Conservation (phyloP, 2,888 invertebrate genomes). For the Acronicta psi region DNA sequence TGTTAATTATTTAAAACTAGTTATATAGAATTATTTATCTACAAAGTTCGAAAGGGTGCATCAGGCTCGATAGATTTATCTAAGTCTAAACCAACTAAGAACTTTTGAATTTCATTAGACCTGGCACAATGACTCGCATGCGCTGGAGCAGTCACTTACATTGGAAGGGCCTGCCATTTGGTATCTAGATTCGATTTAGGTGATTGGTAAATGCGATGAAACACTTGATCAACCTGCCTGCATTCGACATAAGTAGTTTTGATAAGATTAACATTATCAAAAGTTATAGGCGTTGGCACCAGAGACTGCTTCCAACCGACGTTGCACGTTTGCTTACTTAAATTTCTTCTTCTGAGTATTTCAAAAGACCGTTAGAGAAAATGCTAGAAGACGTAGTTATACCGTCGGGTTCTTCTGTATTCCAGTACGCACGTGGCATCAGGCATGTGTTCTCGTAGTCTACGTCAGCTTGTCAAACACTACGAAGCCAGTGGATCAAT, state of each 20-base stretch:
- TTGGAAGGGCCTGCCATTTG: slow-evolving; percentile 4
- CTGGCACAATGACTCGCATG: slow-evolving; percentile 54
- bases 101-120: slow-evolving; percentile 60
- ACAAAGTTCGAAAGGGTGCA: slow-evolving; percentile 81
- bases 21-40: slow-evolving; percentile 83
- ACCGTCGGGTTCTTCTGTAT: slow-evolving; percentile 14
- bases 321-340: slow-evolving; percentile 1
- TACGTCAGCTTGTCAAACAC: slow-evolving; percentile 38
- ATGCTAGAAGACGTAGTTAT: slow-evolving; percentile 23
- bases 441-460: slow-evolving; percentile 19
- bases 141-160: slow-evolving; percentile 29
- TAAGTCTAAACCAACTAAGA: slow-evolving; percentile 69
- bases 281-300: slow-evolving; percentile 1
- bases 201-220: slow-evolving; percentile 5
- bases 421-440: slow-evolving; percentile 17
- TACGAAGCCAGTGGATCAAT: slow-evolving; percentile 59
- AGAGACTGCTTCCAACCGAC: slow-evolving; percentile 17
- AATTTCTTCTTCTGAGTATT: slow-evolving; percentile 32
- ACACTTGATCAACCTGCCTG: background rate
- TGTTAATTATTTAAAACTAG: slow-evolving; percentile 84
- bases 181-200: background rate
- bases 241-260: slow-evolving; percentile 6
- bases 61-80: slow-evolving; percentile 72
- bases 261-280: slow-evolving; percentile 3
- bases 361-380: slow-evolving; percentile 33